Evolutionary conservation across 2,888 invertebrate species (phyloP).

Genomic region (Drosophila putrida): DNA sequence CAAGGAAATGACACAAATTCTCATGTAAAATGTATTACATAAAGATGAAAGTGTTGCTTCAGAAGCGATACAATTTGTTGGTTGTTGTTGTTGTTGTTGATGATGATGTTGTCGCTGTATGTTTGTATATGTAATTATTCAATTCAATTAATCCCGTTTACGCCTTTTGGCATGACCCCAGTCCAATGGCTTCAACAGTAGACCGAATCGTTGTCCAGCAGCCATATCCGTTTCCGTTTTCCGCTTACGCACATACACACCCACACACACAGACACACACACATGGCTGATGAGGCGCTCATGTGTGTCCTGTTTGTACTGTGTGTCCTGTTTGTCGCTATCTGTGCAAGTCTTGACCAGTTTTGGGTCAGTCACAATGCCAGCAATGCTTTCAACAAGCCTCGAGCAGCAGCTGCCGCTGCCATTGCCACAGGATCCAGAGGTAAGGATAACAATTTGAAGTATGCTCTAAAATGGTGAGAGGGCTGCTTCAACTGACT

Average conservation of each 20-base stretch:
- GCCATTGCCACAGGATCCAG: conserved; percentile 34
- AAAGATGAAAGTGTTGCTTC: background rate
- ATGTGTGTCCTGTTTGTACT: conserved; percentile 50
- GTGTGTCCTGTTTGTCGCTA: conserved; percentile 37
- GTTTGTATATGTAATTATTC: conserved; percentile 75
- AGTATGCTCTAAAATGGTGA: conserved; percentile 49
- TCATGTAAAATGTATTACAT: background rate
- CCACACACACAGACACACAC: conserved; percentile 22
- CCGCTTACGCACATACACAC: conserved; percentile 44
- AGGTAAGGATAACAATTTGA: conserved; percentile 60
- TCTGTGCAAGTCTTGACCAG: conserved; percentile 47
- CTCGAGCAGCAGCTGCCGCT: conserved; percentile 27
- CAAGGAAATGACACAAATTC: background rate
- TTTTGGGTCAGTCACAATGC: conserved; percentile 64
- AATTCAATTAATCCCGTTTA: conserved; percentile 79
- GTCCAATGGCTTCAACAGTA: conserved; percentile 18
- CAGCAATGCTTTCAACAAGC: conserved; percentile 59
- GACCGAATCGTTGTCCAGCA: conserved; percentile 65
- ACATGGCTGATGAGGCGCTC: conserved; percentile 49
- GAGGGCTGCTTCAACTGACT: conserved; percentile 29
- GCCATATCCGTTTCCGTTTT: conserved; percentile 72
- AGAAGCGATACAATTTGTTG: conserved; percentile 11
- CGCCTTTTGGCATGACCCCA: conserved; percentile 55
- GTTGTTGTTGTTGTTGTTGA: conserved; percentile 13
- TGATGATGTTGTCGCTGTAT: conserved; percentile 12